phyloP scores from a whole-genome alignment of 2,797 vertebrate species.

The Pangasius macronema region DNA sequence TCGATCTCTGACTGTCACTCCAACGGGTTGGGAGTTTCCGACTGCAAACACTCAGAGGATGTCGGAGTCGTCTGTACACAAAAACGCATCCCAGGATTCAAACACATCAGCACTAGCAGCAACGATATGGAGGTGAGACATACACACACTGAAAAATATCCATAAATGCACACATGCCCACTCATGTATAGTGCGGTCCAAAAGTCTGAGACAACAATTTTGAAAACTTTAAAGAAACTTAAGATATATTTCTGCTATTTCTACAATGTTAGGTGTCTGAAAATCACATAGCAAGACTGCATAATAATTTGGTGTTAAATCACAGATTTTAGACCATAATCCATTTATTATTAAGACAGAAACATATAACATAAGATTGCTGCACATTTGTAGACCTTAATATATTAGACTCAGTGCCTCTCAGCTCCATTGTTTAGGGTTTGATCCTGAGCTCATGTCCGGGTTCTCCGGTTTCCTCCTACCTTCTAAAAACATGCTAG shows the following conservation, averaged over 20 bases:
- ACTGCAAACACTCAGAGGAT: conserved; percentile 95
- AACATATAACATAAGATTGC: not conserved
- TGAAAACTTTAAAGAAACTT: not conserved
- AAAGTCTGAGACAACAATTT: not conserved
- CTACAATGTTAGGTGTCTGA: not conserved
- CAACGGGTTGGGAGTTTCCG: conserved; percentile 89
- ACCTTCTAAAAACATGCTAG: no score
- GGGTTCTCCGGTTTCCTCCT: no score
- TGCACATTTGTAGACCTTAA: not conserved
- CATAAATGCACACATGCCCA: not conserved
- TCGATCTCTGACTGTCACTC: conserved; percentile 83
- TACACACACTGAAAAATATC: not conserved
- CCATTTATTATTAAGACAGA: not conserved
- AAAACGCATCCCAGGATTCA: conserved; percentile 90
- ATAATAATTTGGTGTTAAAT: not conserved
- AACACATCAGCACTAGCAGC: conserved; percentile 77
- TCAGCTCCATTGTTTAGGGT: not conserved
- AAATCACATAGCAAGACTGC: not conserved
- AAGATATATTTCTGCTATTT: not conserved
- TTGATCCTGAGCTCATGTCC: not conserved
- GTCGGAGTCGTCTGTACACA: conserved; percentile 89
- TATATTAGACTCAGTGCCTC: not conserved
- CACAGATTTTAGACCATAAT: not conserved
- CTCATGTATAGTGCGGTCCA: not conserved
- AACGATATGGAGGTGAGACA: conserved; percentile 77